Evolutionary conservation across 1,140 invertebrate genomes (phyloP), one percentile per base, ranked within the genome.

Genomic region (Polyergus mexicanus): DNA sequence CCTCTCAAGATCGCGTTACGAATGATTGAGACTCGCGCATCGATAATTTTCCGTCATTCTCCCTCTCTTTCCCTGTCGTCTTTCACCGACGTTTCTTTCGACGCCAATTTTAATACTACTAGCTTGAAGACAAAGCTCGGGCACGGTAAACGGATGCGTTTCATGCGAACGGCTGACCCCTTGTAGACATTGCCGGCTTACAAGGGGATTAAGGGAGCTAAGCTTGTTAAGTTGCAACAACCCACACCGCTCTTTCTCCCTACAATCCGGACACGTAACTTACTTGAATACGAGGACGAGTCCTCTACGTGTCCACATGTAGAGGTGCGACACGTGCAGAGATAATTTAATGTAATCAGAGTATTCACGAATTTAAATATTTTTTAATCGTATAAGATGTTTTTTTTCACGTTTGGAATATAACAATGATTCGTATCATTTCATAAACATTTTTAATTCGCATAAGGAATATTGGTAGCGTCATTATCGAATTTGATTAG

Each of bases 171-270:
- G 93, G 94, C 93, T 95, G 94, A 95, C 94, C 95, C 95, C 94
- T 95, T 95, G 95, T 95, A 95, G 95, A 95, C 95, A 95, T 95
- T 94, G 92, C 91, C 89, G 93, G 95, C 93, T 95, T 95, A 95
- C 95, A 95, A 95, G 93, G 91, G 93, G 94, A 95, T 95, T 95
- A 94, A 93, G 93, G 90, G 89, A 87, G 92, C 92, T 95, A 94
- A 95, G 94, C 94, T 95, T 95, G 94, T 95, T 95, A 95, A 94
- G 93, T 95, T 94, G 93, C 94, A 93, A 94, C 93, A 94, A 94
- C 92, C 93, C 92, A 63, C 81, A 51, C 63, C 85, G 63, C 68
- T 65, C 77, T 56, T 60, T 65, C 62, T 8, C 78, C 63, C 56
- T 51, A n/a, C 78, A 71, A 47, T 35, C 71, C 76, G 88, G 84